Base-by-base conservation (phyloP, 2,113 vertebrate genomes). In the Tapirus terrestris region DNA sequence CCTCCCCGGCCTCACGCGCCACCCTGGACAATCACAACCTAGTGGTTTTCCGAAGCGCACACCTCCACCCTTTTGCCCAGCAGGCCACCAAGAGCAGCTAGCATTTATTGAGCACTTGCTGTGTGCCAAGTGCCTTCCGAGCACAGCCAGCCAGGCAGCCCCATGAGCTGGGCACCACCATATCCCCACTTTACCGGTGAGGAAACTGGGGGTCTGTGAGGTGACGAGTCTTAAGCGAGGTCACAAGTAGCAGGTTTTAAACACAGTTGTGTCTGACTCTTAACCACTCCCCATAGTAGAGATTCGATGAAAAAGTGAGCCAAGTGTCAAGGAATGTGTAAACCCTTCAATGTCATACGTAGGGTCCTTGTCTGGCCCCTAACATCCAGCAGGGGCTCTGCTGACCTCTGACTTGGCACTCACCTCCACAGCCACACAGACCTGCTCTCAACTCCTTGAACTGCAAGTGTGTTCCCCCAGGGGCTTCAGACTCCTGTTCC, bases 1-100 rank as follows among this genome's bases (percentile, higher is more conserved):
- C 23, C 31, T 53, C 43, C 85, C 25, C 0, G 7, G 67, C 11
- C 33, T 58, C 65, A 16, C 0, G 0, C 18, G 20, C 39, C 21
- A 21, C 9, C 6, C 25, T 0, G 17, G 63, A n/a, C 63, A 56
- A 16, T n/a, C 48, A 31, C 31, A 14, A 2, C 13, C 12, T 1
- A 7, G 8, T 14, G n/a, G 65, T 6, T 60, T 70, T 21, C 53
- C 12, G 2, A 16, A 1, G 0, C 2, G 33, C 43, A 33, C 21
- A 27, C 18, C 20, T 20, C 33, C 48, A 27, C 1, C 68, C 53
- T 56, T 79, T 29, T 13, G 39, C 65, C 18, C 60, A 56, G 82
- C 36, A 39, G 43, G 12, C 48, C 63, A 25, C 48, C 48, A 82
- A 77, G 29, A 31, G 13, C 43, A 65, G 39, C 51, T 4, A 29